phyloP scores from a whole-genome alignment of 92 coral and sea anemone species.

The Porites evermanni region DNA sequence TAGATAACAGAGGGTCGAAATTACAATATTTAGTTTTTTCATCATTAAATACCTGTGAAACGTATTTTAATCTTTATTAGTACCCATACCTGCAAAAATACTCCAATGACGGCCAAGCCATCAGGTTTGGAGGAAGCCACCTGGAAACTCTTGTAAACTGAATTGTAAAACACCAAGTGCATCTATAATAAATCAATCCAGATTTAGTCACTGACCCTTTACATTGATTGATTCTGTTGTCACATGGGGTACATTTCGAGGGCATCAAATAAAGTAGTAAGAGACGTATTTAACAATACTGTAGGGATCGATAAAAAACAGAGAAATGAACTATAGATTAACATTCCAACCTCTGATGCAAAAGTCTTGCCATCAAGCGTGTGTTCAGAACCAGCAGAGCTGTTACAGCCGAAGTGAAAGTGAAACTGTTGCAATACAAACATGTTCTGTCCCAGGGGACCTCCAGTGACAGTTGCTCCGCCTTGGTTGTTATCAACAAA shows the following conservation, averaged over 20 bases:
- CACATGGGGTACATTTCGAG: background rate
- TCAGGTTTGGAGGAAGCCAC: conserved; percentile 75
- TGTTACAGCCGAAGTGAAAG: conserved; percentile 76
- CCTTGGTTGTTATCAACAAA: conserved; percentile 31
- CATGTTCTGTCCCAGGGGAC: conserved; percentile 37
- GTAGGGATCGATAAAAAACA: background rate
- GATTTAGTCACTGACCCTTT: too few relatives aligned
- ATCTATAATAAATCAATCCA: conserved; percentile 49
- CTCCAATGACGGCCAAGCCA: conserved; percentile 84
- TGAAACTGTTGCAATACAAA: conserved; percentile 68
- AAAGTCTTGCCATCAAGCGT: conserved; percentile 42
- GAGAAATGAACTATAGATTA: background rate
- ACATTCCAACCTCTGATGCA: conserved; percentile 65
- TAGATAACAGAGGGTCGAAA: too few relatives aligned
- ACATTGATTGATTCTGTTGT: too few relatives aligned
- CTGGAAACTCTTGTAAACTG: conserved; percentile 56
- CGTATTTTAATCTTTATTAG: background rate
- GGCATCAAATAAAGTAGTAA: background rate
- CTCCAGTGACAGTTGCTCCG: conserved; percentile 17
- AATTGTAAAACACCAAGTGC: conserved; percentile 88
- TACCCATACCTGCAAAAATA: conserved; percentile 48
- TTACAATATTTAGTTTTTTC: too few relatives aligned
- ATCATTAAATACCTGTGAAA: too few relatives aligned
- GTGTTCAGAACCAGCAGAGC: conserved; percentile 74
- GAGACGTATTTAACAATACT: background rate